A percentile compares a stretch with the other conserved stretches of the same genome.
Evolutionary conservation across 2,888 invertebrate genomes (phyloP).

Genomic region (Andrena trimmerana): DNA sequence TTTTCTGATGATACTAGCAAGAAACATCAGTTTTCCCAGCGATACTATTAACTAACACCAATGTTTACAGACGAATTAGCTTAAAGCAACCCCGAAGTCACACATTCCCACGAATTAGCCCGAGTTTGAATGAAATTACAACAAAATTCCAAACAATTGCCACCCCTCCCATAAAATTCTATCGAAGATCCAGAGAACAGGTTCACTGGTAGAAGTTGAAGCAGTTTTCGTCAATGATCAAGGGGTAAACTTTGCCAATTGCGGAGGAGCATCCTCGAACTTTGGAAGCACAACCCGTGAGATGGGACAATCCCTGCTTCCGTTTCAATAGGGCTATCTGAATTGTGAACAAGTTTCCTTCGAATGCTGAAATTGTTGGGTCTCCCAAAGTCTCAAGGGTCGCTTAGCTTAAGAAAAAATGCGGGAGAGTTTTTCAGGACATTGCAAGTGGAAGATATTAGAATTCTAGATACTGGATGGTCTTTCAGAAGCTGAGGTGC

Average conservation of each 20-base stretch:
- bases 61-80: too few species aligned
- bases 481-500: too few species aligned
- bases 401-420: too few species aligned
- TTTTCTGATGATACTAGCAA: neutral
- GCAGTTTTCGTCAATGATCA: conserved; percentile 1
- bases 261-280: neutral
- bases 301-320: neutral
- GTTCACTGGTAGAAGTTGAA: conserved; percentile 10
- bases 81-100: too few species aligned
- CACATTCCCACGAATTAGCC: too few species aligned
- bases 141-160: neutral
- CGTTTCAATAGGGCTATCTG: conserved; percentile 3
- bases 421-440: too few species aligned
- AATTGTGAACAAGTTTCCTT: neutral
- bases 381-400: neutral
- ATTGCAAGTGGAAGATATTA: too few species aligned
- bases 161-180: neutral
- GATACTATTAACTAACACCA: neutral
- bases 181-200: neutral
- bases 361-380: neutral
- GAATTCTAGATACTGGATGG: too few species aligned
- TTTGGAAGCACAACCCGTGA: neutral
- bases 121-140: neutral
- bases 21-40: neutral
- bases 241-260: conserved; percentile 25